Evolutionary conservation across 2,113 vertebrate genomes (phyloP).

Genomic region (Gymnogyps californianus): DNA sequence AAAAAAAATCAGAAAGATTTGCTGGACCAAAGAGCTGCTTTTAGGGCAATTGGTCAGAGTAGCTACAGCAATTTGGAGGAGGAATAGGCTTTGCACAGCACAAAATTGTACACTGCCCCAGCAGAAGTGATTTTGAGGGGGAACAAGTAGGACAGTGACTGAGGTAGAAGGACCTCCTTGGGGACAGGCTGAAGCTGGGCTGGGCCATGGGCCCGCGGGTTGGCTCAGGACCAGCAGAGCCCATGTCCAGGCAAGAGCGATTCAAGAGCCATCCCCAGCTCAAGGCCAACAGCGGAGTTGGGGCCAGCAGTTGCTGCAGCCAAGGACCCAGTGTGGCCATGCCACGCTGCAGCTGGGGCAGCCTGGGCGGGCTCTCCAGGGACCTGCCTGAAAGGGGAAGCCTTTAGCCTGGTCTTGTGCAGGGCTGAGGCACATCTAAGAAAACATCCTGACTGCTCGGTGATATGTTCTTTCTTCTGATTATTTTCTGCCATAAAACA

Average conservation of each 20-base stretch:
- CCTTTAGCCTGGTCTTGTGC: background rate
- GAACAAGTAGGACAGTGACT: background rate
- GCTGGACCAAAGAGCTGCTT: background rate
- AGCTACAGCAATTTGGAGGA: background rate
- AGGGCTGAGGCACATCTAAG: background rate
- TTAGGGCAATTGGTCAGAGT: background rate
- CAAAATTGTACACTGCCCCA: background rate
- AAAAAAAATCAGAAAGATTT: background rate
- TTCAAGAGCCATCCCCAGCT: rapidly evolving
- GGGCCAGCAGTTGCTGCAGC: background rate
- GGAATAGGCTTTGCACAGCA: background rate
- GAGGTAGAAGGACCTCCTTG: background rate
- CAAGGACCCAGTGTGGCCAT: rapidly evolving
- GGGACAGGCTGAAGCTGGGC: background rate
- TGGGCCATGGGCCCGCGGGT: rapidly evolving
- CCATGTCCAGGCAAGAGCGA: rapidly evolving
- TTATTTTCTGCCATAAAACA: background rate
- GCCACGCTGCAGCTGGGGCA: rapidly evolving
- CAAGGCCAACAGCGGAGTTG: rapidly evolving
- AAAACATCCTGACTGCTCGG: rapidly evolving
- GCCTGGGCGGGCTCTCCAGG: background rate
- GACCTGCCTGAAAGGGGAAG: background rate
- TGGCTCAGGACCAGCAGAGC: background rate
- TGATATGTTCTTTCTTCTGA: background rate
- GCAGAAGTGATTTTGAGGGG: background rate